Percentiles rank a stretch among this genome's conserved stretches.
These are phyloP conservation scores for Acronicta psi DNA, from an alignment of 2,888 invertebrate species.

Conservation along the genomic window DNA sequence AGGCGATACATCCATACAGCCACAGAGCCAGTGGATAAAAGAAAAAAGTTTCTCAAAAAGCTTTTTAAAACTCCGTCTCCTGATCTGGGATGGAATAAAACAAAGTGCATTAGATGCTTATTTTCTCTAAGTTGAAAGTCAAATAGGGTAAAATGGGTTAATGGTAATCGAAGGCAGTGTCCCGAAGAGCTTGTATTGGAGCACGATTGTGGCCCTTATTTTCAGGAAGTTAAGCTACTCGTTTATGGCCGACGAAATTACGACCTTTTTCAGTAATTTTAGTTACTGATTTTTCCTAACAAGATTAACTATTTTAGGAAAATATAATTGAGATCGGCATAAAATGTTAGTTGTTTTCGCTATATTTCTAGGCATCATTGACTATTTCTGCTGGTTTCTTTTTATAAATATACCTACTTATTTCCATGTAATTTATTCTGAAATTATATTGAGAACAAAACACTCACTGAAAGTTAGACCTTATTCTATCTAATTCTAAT, in stretches of 20 bases:
- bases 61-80: constrained; percentile 8
- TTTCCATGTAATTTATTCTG: too few relatives aligned
- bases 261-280: too few relatives aligned
- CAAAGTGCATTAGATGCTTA: constrained; percentile 47
- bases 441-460: too few relatives aligned
- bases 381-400: too few relatives aligned
- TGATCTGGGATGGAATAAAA: constrained; percentile 18
- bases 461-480: too few relatives aligned
- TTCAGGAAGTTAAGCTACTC: background rate
- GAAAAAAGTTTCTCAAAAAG: constrained; percentile 9
- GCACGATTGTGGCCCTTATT: constrained; percentile 25
- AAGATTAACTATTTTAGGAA: background rate
- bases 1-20: background rate
- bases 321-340: background rate
- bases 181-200: constrained; percentile 1
- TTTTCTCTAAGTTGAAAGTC: constrained; percentile 36
- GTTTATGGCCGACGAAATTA: too few relatives aligned
- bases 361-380: too few relatives aligned
- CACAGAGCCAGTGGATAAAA: background rate
- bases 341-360: too few relatives aligned
- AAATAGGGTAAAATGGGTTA: constrained; percentile 31
- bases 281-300: too few relatives aligned
- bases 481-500: too few relatives aligned
- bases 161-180: constrained; percentile 32
- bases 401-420: too few relatives aligned